Evolutionary conservation across 2,797 vertebrate species (phyloP), one percentile per base, ranked within the genome.

Genomic region (Dermochelys coriacea): DNA sequence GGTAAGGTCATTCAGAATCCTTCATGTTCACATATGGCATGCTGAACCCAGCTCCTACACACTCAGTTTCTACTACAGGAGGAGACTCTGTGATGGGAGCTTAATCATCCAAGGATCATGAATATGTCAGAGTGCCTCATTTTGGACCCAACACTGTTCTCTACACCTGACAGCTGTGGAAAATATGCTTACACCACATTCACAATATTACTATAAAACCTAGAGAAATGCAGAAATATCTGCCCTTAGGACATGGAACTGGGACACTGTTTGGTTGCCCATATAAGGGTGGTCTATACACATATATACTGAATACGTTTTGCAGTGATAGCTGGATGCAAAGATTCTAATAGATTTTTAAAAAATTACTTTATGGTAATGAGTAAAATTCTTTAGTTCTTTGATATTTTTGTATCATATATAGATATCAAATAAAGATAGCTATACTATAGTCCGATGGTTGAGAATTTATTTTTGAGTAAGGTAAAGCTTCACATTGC

Each of bases 401-500:
- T 57, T 82, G 27, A 12, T 55, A 55, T 86, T 85, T 61, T 74
- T 50, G 29, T 29, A 18, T 77, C 90, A 80, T 37, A 71, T 71
- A 68, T 6, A 37, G 57, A 29, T 41, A 86, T 68, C 25, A 23
- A 47, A n/a, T 78, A 87, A 41, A 10, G 5, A 49, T 37, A 61
- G 80, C 49, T 78, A 81, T 49, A 47, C 78, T n/a, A 9, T 8
- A 59, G 10, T n/a, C 86, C 9, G 23, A 59, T 52, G n/a, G 2
- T 45, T 49, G 59, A 21, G 64, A 75, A 74, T 95, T 87, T 84
- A 82, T 84, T 95, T 96, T 86, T 77, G 78, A 94, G 74, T 77
- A 59, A 95, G 51, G 89, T 86, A 93, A 55, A 47, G n/a, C 37
- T 88, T 91, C 50, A 50, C 75, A 82, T 81, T 80, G 91, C 59